Percentiles rank a stretch among this genome's conserved stretches.
Conservation (phyloP, 2,888 invertebrate species). For the Hipparchia semele region DNA sequence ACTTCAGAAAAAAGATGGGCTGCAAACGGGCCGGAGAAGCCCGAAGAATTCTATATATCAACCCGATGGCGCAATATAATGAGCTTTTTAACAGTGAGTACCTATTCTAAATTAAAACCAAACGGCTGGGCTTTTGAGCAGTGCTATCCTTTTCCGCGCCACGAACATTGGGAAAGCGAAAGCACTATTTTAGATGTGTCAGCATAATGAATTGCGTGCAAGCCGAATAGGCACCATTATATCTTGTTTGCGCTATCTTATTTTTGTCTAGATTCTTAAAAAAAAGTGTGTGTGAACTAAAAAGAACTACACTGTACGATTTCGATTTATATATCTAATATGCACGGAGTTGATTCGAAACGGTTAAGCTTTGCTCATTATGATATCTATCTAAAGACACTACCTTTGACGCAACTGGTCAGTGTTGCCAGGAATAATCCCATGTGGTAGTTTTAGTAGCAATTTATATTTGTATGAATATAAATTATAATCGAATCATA, state of each 20-base stretch:
- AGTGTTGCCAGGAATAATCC: conserved; percentile 27
- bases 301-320: not conserved
- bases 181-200: too few species aligned
- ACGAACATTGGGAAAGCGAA: too few species aligned
- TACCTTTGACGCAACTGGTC: not conserved
- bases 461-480: conserved; percentile 7
- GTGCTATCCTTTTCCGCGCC: too few species aligned
- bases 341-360: conserved; percentile 6
- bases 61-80: not conserved
- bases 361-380: conserved; percentile 30
- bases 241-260: not conserved
- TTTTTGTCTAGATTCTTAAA: not conserved
- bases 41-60: not conserved
- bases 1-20: not conserved
- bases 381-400: not conserved
- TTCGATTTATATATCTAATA: conserved; percentile 9
- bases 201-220: too few species aligned
- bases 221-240: too few species aligned
- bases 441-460: conserved; percentile 32
- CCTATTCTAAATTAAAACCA: too few species aligned
- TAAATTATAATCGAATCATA: conserved; percentile 14
- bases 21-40: not conserved
- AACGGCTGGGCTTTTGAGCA: too few species aligned
- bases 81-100: too few species aligned
- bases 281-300: not conserved